phyloP scores from a whole-genome alignment of 2,113 vertebrate species.

The Rhinoderma darwinii region DNA sequence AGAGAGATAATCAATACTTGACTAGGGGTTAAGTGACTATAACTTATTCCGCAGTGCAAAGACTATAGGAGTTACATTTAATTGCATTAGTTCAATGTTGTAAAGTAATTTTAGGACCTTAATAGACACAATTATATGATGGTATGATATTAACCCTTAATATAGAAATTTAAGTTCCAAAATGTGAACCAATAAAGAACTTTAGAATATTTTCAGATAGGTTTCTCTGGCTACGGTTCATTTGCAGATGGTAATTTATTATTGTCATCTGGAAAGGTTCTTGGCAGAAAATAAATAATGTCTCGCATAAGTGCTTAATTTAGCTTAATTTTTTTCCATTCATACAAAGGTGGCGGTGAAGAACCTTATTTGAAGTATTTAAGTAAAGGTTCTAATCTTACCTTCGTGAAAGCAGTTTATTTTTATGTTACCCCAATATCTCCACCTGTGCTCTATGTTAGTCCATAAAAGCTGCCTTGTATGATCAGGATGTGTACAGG shows the following conservation, averaged over 20 bases:
- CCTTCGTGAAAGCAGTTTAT: not conserved
- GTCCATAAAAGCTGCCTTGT: no score
- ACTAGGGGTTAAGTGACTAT: slow-evolving; percentile 15
- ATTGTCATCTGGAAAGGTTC: not conserved
- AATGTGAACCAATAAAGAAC: not conserved
- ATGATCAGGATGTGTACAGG: no score
- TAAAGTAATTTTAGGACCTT: not conserved
- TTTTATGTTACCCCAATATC: no score
- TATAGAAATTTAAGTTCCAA: no score
- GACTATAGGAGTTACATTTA: not conserved
- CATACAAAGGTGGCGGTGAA: not conserved
- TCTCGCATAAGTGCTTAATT: not conserved
- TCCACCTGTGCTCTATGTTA: no score
- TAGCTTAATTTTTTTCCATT: not conserved
- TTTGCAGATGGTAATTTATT: not conserved
- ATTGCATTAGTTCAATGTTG: not conserved
- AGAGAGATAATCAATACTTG: slow-evolving; percentile 39
- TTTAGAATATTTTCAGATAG: not conserved
- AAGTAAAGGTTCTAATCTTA: not conserved
- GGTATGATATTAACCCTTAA: not conserved
- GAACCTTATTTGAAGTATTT: not conserved
- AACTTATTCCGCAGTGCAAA: not conserved
- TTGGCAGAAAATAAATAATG: not conserved
- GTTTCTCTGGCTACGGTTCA: not conserved
- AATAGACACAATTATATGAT: not conserved